A percentile compares a stretch with the other conserved stretches of the same genome.
These are phyloP conservation scores for Psettodes erumei DNA, from an alignment of 2,113 vertebrate genomes.

Conservation along the genomic window DNA sequence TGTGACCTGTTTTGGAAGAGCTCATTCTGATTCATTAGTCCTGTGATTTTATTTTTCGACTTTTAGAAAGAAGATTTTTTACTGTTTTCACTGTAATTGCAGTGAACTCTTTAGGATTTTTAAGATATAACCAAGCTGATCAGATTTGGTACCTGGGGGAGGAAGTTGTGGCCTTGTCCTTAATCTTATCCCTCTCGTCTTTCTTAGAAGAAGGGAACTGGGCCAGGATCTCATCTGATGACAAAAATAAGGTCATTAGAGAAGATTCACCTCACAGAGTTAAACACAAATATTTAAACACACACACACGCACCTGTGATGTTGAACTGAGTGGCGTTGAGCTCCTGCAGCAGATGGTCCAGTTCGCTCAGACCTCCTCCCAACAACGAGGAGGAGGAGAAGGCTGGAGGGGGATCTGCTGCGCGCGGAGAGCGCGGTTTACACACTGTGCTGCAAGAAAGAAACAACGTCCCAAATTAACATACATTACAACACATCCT, in stretches of 20 bases:
- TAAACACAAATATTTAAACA: neutral
- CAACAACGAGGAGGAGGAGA: conserved; percentile 87
- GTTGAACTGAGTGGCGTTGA: conserved; percentile 95
- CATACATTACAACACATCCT: neutral
- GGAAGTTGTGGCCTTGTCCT: conserved; percentile 69
- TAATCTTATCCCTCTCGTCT: conserved; percentile 80
- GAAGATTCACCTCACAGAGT: neutral
- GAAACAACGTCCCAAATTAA: neutral
- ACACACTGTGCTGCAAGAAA: conserved; percentile 86
- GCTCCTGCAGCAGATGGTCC: conserved; percentile 91
- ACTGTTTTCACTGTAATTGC: neutral
- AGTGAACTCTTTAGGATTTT: neutral
- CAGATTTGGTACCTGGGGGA: conserved; percentile 67
- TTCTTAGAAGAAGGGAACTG: conserved; percentile 90
- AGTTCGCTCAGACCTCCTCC: conserved; percentile 91
- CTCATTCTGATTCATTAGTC: no score
- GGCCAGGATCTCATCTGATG: conserved; percentile 92
- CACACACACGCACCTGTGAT: conserved; percentile 86
- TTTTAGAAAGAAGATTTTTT: no score
- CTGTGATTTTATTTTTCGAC: no score
- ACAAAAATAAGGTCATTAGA: conserved; percentile 31
- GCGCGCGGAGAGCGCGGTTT: conserved; percentile 87
- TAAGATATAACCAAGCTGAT: neutral
- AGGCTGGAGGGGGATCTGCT: conserved; percentile 75
- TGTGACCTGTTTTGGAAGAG: no score